These are phyloP conservation scores for Protonemura montana DNA, from an alignment of 2,888 invertebrate species.

Conservation along the genomic window DNA sequence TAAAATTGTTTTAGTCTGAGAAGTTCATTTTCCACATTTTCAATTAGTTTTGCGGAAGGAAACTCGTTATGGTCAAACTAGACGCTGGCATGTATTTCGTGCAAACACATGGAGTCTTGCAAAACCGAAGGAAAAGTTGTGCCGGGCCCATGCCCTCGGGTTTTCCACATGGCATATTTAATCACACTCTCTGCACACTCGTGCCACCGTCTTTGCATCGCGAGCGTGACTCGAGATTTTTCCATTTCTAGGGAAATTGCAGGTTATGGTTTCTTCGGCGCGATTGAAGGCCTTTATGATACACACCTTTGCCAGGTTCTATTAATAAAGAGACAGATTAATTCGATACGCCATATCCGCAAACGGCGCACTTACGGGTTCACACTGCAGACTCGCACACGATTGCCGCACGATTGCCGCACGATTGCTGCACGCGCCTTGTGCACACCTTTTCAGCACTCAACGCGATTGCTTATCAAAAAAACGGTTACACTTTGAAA, in stretches of 20 bases:
- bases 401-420: not conserved
- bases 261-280: not conserved
- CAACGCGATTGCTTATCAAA: not conserved
- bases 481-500: not conserved
- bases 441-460: not conserved
- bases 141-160: not conserved
- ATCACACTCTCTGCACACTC: not conserved
- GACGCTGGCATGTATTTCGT: not conserved
- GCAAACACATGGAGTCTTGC: not conserved
- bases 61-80: conserved; percentile 12
- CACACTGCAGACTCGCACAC: not conserved
- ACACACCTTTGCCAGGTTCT: not conserved
- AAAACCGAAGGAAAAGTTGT: not conserved
- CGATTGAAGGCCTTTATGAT: not conserved
- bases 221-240: not conserved
- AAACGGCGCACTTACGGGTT: not conserved
- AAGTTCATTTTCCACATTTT: conserved; percentile 12
- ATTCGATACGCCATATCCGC: not conserved
- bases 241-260: not conserved
- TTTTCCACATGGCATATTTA: not conserved
- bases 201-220: not conserved
- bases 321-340: not conserved
- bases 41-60: not conserved
- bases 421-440: not conserved
- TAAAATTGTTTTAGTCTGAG: conserved; percentile 7